These are phyloP conservation scores for Atethmia centrago DNA, from an alignment of 2,888 invertebrate genomes.

Conservation along the genomic window DNA sequence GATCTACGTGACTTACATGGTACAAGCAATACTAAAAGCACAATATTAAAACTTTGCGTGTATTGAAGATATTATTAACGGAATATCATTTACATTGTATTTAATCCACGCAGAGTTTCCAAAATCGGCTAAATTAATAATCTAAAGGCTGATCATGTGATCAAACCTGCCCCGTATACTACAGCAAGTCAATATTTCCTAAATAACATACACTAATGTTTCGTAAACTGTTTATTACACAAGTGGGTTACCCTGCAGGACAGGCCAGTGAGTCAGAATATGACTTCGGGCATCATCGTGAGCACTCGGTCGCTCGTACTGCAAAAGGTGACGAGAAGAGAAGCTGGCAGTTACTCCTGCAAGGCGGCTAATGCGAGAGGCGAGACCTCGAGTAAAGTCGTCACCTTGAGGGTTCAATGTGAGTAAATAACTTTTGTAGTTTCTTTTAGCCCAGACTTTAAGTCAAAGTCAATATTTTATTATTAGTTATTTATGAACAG, in stretches of 20 bases:
- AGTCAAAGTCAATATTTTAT: neutral
- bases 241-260: slow-evolving; percentile 73
- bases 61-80: neutral
- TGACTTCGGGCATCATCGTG: slow-evolving; percentile 96
- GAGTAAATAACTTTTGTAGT: slow-evolving; percentile 85
- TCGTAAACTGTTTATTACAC: slow-evolving; percentile 23
- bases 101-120: neutral
- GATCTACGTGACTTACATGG: too few species aligned
- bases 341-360: slow-evolving; percentile 96
- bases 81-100: neutral
- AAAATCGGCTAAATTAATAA: neutral
- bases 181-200: neutral
- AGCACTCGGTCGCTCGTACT: slow-evolving; percentile 96
- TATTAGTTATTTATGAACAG: neutral
- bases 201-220: neutral
- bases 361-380: slow-evolving; percentile 95
- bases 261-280: slow-evolving; percentile 94
- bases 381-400: slow-evolving; percentile 94
- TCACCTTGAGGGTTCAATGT: slow-evolving; percentile 95
- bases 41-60: neutral
- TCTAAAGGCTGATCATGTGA: neutral
- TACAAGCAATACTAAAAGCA: too few species aligned
- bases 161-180: neutral
- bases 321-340: slow-evolving; percentile 95
- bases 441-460: neutral